phyloP scores from a whole-genome alignment of 1,140 invertebrate species.

The Drosophila nasuta region DNA sequence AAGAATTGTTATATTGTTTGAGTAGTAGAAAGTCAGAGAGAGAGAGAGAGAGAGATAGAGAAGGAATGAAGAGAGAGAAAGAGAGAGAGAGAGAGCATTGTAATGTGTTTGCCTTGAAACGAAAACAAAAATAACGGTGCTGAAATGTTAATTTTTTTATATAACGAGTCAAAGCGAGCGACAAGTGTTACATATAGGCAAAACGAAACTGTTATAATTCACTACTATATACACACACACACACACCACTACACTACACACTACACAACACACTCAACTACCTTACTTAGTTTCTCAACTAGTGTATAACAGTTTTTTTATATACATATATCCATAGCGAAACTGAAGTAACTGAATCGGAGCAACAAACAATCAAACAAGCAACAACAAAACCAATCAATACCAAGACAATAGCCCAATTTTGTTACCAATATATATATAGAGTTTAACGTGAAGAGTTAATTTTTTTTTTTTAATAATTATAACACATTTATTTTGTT shows the following conservation, averaged over 20 bases:
- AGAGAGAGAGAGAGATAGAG: conserved; percentile 21
- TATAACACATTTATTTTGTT: conserved; percentile 46
- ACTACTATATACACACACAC: not conserved
- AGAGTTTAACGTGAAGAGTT: conserved; percentile 26
- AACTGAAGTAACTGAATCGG: conserved; percentile 75
- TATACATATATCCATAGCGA: conserved; percentile 50
- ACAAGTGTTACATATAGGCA: conserved; percentile 68
- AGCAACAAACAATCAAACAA: conserved; percentile 83
- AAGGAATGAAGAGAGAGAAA: not conserved
- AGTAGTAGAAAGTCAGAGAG: conserved; percentile 6
- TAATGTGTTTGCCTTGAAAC: conserved; percentile 83
- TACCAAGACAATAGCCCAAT: conserved; percentile 73
- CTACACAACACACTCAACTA: conserved; percentile 27
- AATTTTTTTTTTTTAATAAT: conserved; percentile 44
- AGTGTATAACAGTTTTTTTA: conserved; percentile 42
- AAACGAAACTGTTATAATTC: conserved; percentile 43
- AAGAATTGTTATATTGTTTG: conserved; percentile 48
- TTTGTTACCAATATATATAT: conserved; percentile 51
- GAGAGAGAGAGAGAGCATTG: conserved; percentile 45
- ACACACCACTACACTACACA: conserved; percentile 18
- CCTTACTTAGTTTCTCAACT: conserved; percentile 16
- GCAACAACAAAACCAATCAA: conserved; percentile 53
- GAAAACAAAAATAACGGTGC: conserved; percentile 80
- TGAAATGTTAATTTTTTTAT: conserved; percentile 84
- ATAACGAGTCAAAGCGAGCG: conserved; percentile 51